Percentiles rank a stretch among this genome's conserved stretches.
Evolutionary conservation across 2,888 invertebrate genomes (phyloP).

Genomic region (Ochropleura leucogaster): DNA sequence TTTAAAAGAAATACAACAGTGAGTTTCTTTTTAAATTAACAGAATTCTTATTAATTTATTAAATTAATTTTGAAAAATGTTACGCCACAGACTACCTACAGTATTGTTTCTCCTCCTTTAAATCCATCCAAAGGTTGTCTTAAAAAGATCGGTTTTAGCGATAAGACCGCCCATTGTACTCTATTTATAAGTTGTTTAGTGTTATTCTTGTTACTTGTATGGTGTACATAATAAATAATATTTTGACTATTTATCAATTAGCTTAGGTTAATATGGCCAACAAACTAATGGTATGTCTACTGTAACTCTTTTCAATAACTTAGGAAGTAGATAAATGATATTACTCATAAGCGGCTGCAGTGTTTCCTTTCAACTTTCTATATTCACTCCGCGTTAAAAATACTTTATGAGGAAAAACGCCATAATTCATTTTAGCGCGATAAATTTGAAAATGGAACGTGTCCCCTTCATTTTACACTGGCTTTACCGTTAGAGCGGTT

Average conservation of each 20-base stretch:
- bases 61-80: no score
- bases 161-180: no score
- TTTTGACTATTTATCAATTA: no score
- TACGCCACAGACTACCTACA: no score
- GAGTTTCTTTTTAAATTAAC: neutral
- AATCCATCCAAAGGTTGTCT: no score
- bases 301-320: conserved; percentile 14
- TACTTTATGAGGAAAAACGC: conserved; percentile 34
- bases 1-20: neutral
- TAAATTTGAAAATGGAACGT: conserved; percentile 41
- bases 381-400: conserved; percentile 26
- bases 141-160: no score
- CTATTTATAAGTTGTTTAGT: no score
- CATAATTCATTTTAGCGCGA: conserved; percentile 48
- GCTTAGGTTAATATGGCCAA: neutral
- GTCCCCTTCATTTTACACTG: conserved; percentile 19
- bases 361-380: conserved; percentile 32
- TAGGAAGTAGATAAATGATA: conserved; percentile 10
- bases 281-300: neutral
- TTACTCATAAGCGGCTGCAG: conserved; percentile 8
- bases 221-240: no score
- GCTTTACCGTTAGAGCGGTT: conserved; percentile 1
- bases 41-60: no score
- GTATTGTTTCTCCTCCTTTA: no score
- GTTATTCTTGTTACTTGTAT: no score